Conservation (phyloP, 1,140 invertebrate genomes). For the Wasmannia auropunctata region DNA sequence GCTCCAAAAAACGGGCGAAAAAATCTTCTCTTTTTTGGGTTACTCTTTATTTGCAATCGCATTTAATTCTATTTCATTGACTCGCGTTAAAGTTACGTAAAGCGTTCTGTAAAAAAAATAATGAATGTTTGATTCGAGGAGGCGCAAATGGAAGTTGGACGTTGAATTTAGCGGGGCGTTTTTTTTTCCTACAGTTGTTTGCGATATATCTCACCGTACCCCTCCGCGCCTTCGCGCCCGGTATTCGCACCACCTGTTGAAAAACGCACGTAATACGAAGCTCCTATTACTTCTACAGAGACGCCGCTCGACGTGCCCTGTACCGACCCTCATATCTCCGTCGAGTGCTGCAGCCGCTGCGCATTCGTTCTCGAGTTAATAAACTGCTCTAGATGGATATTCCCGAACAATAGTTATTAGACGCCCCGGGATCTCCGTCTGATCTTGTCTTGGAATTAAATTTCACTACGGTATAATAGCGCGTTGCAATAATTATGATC, state of each 20-base stretch:
- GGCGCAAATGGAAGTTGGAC: background rate
- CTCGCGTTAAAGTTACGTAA: background rate
- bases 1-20: too few relatives aligned
- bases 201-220: background rate
- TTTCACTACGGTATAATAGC: background rate
- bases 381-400: background rate
- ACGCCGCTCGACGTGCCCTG: background rate
- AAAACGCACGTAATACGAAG: slow-evolving; percentile 42
- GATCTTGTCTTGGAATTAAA: background rate
- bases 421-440: background rate
- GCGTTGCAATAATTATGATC: background rate
- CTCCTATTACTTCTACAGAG: background rate
- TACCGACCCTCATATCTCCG: background rate
- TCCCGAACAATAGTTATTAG: background rate
- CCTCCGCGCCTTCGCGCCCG: background rate
- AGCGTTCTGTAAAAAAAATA: slow-evolving; percentile 24
- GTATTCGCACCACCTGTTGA: slow-evolving; percentile 48
- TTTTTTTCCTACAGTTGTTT: slow-evolving; percentile 7
- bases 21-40: too few relatives aligned
- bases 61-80: too few relatives aligned
- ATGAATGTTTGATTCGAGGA: background rate
- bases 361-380: background rate
- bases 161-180: slow-evolving; percentile 2
- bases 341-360: background rate
- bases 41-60: too few relatives aligned